Conservation (phyloP, 2,113 vertebrate species). For the Corydoras sp. region DNA sequence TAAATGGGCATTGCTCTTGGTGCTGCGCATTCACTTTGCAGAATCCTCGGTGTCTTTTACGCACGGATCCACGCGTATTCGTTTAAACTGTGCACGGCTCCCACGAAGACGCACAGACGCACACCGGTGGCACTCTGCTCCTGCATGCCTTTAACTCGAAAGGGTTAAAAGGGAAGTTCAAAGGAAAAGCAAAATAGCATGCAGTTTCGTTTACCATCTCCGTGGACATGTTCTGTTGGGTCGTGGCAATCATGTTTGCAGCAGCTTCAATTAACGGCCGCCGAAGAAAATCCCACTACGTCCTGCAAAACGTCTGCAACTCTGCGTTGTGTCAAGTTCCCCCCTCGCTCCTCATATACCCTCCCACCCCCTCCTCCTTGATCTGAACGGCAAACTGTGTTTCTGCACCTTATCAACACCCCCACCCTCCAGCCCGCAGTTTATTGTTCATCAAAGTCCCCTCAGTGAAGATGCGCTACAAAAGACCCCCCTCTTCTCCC, state of each 20-base stretch:
- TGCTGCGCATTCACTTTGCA: background rate
- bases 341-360: background rate
- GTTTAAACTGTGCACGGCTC: background rate
- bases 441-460: background rate
- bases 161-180: background rate
- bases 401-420: background rate
- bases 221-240: slow-evolving; percentile 73
- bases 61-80: background rate
- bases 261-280: slow-evolving; percentile 45
- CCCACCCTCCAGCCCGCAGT: background rate
- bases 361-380: background rate
- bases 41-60: background rate
- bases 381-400: background rate
- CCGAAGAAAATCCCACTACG: background rate
- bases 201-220: slow-evolving; percentile 61
- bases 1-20: too few relatives aligned
- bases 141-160: too few relatives aligned
- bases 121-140: background rate
- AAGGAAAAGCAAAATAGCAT: slow-evolving; percentile 6
- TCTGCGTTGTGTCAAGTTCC: background rate
- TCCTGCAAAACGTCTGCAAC: background rate
- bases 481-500: background rate
- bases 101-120: background rate
- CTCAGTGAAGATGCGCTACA: background rate
- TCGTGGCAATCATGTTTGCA: slow-evolving; percentile 71